A percentile compares a stretch with the other conserved stretches of the same genome.
Evolutionary conservation across 2,113 vertebrate species (phyloP).

Genomic region (Argyrosomus japonicus): DNA sequence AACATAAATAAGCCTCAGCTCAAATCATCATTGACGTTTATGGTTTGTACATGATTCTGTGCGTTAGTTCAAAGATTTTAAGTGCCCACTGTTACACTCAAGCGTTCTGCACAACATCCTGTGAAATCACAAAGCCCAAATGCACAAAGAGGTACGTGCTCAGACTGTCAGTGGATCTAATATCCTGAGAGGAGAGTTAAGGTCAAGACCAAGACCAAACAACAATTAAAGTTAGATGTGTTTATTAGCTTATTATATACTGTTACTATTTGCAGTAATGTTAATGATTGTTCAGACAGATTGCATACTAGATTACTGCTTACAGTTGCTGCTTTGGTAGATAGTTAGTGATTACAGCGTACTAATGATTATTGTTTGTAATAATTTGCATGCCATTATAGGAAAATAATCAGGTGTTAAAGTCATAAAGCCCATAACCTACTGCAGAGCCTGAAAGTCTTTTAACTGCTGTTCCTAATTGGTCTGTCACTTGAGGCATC

Average conservation of each 20-base stretch:
- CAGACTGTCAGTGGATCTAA: neutral
- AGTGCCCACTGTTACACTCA: neutral
- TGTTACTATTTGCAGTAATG: slow-evolving; percentile 20
- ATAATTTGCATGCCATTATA: slow-evolving; percentile 41
- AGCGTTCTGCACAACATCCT: neutral
- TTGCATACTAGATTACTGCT: slow-evolving; percentile 1
- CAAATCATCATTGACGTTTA: neutral
- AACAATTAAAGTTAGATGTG: slow-evolving; percentile 5
- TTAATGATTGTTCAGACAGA: slow-evolving; percentile 28
- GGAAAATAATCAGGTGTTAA: slow-evolving; percentile 41
- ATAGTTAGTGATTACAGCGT: slow-evolving; percentile 22
- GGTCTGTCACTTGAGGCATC: slow-evolving; percentile 21
- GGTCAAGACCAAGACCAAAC: slow-evolving; percentile 11
- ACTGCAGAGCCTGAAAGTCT: slow-evolving; percentile 10
- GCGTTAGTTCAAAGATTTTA: neutral
- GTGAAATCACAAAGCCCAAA: neutral
- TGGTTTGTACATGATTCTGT: neutral
- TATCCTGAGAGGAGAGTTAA: slow-evolving; percentile 1
- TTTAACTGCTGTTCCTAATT: slow-evolving; percentile 42
- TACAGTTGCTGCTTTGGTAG: slow-evolving; percentile 7
- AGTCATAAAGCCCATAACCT: slow-evolving; percentile 27
- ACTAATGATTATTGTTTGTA: slow-evolving; percentile 35
- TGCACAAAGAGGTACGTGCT: neutral
- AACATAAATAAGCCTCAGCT: neutral
- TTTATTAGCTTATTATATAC: slow-evolving; percentile 22